Percentiles rank a stretch among this genome's conserved stretches.
These are phyloP conservation scores for Saxidomus purpurata DNA, from an alignment of 1,140 invertebrate species.

Conservation along the genomic window DNA sequence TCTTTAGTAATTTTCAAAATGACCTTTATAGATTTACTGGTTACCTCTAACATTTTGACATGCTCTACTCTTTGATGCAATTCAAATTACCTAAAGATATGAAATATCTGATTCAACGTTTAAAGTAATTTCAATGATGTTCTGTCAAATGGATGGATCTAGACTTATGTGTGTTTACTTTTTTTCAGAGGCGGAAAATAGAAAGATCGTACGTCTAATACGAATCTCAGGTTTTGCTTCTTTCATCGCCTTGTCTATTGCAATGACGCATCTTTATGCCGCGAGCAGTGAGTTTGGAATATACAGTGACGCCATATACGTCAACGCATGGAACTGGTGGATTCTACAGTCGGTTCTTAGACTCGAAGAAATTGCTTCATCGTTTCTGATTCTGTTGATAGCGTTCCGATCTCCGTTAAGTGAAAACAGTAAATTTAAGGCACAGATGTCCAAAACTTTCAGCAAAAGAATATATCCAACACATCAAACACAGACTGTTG, in stretches of 20 bases:
- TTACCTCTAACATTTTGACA: no score
- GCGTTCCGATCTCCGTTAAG: conserved; percentile 49
- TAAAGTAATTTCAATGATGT: no score
- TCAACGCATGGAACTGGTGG: conserved; percentile 71
- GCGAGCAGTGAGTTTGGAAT: conserved; percentile 66
- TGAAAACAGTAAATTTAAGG: background rate
- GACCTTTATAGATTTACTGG: no score
- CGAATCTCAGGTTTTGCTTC: conserved; percentile 53
- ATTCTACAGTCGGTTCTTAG: conserved; percentile 65
- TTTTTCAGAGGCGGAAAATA: conserved; percentile 61
- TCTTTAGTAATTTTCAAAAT: no score
- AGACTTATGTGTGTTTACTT: background rate
- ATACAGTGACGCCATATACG: conserved; percentile 63
- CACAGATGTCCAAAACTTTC: background rate
- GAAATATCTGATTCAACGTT: no score
- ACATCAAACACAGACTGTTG: background rate
- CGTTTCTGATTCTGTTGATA: conserved; percentile 38
- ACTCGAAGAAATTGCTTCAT: conserved; percentile 56
- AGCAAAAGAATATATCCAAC: background rate
- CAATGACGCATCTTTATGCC: conserved; percentile 66
- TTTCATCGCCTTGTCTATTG: conserved; percentile 54
- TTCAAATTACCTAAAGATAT: no score
- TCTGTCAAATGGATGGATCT: no score
- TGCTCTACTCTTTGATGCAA: no score
- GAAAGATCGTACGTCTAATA: conserved; percentile 54